A percentile compares a stretch with the other conserved stretches of the same genome.
phyloP scores from a whole-genome alignment of 2,797 vertebrate species.

The Dromococcyx pavoninus region DNA sequence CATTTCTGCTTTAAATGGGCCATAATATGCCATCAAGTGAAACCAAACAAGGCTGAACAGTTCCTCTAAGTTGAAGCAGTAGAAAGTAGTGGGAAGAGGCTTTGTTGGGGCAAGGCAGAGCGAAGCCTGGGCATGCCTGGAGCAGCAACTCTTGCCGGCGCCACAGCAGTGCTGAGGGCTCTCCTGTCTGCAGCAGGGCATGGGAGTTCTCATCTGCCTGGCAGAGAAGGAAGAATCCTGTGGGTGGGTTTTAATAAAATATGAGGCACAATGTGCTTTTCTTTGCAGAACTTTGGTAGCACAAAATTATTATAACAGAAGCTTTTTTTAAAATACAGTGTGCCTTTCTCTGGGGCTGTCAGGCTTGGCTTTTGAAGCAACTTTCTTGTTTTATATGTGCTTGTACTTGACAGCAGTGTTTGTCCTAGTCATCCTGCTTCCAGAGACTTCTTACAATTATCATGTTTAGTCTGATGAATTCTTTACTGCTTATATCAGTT shows the following conservation, averaged over 20 bases:
- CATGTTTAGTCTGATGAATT: not conserved
- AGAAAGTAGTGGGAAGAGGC: not conserved
- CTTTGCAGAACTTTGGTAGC: not conserved
- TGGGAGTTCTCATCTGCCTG: not conserved
- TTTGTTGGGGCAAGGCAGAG: not conserved
- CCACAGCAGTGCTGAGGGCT: not conserved
- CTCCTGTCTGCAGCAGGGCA: too few species aligned
- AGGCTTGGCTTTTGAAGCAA: not conserved
- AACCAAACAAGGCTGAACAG: not conserved
- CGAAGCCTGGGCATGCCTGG: fast-evolving
- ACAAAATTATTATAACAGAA: not conserved
- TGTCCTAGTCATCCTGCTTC: not conserved
- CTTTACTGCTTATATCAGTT: not conserved
- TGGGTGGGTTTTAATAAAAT: not conserved
- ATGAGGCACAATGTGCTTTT: not conserved
- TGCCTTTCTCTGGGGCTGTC: not conserved
- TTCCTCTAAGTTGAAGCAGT: not conserved
- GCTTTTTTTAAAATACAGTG: not conserved
- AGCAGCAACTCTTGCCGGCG: not conserved
- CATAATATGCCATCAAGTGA: not conserved
- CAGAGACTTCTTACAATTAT: not conserved
- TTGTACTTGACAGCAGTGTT: not conserved
- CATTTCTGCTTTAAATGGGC: not conserved
- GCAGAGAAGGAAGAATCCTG: not conserved
- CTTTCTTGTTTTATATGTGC: not conserved